Percentiles rank a stretch among this genome's conserved stretches.
Evolutionary conservation across 2,113 vertebrate genomes (phyloP).

Genomic region (Argyrosomus japonicus): DNA sequence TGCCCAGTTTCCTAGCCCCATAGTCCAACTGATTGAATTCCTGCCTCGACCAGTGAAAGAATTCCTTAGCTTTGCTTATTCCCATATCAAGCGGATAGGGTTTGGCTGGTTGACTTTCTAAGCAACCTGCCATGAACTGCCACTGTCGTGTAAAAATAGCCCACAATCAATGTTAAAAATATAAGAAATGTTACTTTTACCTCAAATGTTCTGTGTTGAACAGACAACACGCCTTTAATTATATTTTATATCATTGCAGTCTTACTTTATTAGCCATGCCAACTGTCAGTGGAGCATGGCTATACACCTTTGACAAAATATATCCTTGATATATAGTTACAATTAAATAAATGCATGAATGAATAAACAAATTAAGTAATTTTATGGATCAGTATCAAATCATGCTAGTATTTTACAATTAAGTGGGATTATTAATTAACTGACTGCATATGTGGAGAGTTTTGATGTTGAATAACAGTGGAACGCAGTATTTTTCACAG

Average conservation of each 20-base stretch:
- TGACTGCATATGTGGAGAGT: too few species aligned
- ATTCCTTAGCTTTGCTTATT: conserved; percentile 67
- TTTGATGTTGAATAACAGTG: not conserved
- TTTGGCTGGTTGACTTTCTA: conserved; percentile 45
- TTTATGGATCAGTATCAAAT: too few species aligned
- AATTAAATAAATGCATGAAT: too few species aligned
- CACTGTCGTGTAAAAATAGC: not conserved
- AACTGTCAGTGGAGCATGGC: too few species aligned
- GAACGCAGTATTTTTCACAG: not conserved
- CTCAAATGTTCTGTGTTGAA: not conserved
- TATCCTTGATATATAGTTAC: too few species aligned
- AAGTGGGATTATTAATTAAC: too few species aligned
- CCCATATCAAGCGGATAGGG: conserved; percentile 22
- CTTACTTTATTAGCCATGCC: too few species aligned
- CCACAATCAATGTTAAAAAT: not conserved
- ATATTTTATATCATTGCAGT: not conserved
- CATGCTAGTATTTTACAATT: too few species aligned
- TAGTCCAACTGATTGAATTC: conserved; percentile 78
- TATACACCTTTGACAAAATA: too few species aligned
- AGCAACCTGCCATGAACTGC: conserved; percentile 44
- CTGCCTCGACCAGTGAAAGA: conserved; percentile 70
- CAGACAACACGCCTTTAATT: not conserved
- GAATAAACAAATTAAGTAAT: too few species aligned
- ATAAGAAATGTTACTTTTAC: not conserved
- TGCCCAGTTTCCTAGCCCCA: conserved; percentile 74